Evolutionary conservation across 53 echinoderm and acorn worm species (phyloP).

Genomic region (Hippasteria phrygiana): DNA sequence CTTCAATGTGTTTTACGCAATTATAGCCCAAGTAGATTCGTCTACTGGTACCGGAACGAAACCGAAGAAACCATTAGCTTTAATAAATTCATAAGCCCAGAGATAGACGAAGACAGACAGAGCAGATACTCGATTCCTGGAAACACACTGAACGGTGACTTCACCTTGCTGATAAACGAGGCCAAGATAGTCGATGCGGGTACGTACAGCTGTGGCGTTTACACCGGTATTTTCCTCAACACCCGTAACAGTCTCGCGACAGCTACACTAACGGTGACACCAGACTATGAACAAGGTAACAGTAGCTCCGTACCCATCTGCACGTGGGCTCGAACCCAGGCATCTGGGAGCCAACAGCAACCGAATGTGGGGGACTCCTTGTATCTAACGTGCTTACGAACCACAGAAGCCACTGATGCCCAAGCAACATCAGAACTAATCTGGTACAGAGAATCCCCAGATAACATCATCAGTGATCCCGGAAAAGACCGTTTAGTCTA

Average conservation of each 20-base stretch:
- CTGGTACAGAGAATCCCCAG: background rate
- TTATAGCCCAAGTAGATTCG: background rate
- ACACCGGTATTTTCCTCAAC: background rate
- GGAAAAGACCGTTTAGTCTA: background rate
- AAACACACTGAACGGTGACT: background rate
- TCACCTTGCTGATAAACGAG: background rate
- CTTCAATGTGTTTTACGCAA: background rate
- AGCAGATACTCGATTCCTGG: background rate
- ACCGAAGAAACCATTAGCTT: background rate
- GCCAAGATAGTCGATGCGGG: conserved; percentile 9
- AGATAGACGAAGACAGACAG: conserved; percentile 8
- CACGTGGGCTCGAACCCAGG: background rate
- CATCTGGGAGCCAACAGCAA: background rate
- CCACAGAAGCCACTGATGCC: background rate
- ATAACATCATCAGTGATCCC: no score
- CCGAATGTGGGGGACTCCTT: background rate
- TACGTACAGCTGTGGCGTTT: conserved; percentile 30
- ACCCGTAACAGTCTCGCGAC: background rate
- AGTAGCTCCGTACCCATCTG: conserved; percentile 7
- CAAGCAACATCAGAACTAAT: background rate
- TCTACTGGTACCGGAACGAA: conserved; percentile 35
- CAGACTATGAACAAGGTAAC: background rate
- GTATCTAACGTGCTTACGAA: background rate
- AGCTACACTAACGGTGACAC: background rate
- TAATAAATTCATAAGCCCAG: background rate